Evolutionary conservation across 1,140 invertebrate genomes (phyloP), one percentile per base, ranked within the genome.

Genomic region (Drosophila cardini): DNA sequence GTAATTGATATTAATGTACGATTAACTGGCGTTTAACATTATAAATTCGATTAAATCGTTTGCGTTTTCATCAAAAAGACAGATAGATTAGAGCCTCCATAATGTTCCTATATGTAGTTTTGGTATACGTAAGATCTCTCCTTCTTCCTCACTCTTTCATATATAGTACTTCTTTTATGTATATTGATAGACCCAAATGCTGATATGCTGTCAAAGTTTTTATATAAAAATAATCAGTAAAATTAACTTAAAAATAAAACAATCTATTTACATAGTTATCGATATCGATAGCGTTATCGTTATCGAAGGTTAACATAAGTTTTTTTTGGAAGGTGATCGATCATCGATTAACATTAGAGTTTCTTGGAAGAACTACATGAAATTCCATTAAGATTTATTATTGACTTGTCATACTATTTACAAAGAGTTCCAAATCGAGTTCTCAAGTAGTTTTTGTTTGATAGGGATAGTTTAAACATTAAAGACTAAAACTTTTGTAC

Each of bases 1-100:
- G 73, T 82, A 86, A 86, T 86, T 86, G 83, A 82, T 86, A 87
- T 86, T 86, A 55, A 86, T 85, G 76, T 86, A 78, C 79, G 82
- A 76, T 79, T 87, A 86, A 86, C 83, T 87, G 78, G 57, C 83
- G 63, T 81, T 90, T 90, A 90, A 86, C 82, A 90, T 87, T 90
- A 90, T 90, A 90, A 90, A 90, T 90, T 90, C 87, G 87, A 90
- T 90, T 90, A 78, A 90, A 90, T 90, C 87, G 87, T 85, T 77
- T 71, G 13, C 40, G 30, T 78, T 76, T 65, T 57, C 57, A 67
- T 57, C 46, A 78, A 74, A 74, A 74, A 74, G 48, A 71, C 36
- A 60, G 75, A 48, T 67, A 46, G 60, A 85, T 74, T 77, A 70
- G 32, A 68, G 68, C 46, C 53, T 42, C 42, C 55, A 61, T 76